Percentiles rank a stretch among this genome's conserved stretches.
Conservation (phyloP, 2,113 vertebrate genomes). For the rat (Rattus norvegicus) region DNA sequence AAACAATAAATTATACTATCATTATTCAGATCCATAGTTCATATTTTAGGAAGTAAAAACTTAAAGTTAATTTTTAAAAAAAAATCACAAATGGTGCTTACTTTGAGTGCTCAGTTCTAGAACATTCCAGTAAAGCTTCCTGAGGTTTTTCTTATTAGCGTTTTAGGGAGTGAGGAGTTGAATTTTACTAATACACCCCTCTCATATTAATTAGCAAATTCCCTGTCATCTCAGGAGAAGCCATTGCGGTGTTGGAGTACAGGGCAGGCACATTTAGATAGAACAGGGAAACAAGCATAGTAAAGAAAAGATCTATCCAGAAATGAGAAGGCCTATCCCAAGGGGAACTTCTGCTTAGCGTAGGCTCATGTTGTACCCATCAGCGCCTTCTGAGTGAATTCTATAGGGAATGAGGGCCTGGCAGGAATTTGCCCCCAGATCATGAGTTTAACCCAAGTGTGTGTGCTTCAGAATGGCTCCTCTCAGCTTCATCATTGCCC, state of each 20-base stretch:
- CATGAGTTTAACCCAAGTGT: neutral
- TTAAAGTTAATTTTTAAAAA: conserved; percentile 14
- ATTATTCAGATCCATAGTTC: neutral
- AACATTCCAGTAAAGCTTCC: neutral
- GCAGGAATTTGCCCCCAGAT: neutral
- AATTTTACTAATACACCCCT: neutral
- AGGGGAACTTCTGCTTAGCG: neutral
- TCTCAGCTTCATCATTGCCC: neutral
- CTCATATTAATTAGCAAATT: neutral
- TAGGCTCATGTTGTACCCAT: too few species aligned
- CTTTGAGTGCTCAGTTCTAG: neutral
- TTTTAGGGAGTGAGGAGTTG: neutral
- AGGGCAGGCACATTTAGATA: neutral
- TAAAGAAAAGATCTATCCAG: neutral
- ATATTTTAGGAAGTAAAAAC: conserved; percentile 15
- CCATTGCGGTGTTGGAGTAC: too few species aligned
- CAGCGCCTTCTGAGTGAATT: neutral
- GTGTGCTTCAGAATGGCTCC: neutral
- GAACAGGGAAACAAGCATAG: neutral
- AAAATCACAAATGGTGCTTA: neutral
- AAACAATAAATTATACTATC: neutral
- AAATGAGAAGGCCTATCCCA: neutral
- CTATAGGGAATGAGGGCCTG: neutral
- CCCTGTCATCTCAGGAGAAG: neutral
- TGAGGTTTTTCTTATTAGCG: neutral